phyloP scores from a whole-genome alignment of 2,113 vertebrate species.

The Psophia crepitans region DNA sequence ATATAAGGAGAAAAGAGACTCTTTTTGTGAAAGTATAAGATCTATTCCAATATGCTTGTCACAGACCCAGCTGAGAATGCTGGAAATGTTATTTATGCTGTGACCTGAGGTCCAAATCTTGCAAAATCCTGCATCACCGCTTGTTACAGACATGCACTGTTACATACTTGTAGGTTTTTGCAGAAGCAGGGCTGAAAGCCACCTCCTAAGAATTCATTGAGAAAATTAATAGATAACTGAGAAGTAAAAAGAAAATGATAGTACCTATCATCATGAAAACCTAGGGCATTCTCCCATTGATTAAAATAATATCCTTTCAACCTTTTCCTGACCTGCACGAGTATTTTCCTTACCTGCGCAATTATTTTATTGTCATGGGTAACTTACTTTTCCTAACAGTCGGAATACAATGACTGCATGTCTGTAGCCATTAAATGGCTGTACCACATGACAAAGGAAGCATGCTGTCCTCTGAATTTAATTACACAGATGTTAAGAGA shows the following conservation, averaged over 20 bases:
- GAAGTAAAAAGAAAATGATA: not conserved
- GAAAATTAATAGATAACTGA: not conserved
- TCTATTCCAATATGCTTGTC: not conserved
- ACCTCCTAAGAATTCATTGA: not conserved
- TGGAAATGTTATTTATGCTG: not conserved
- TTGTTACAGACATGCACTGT: not conserved
- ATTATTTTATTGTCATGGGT: not conserved
- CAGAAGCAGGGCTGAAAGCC: not conserved
- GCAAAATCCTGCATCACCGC: not conserved
- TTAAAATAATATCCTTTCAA: not conserved
- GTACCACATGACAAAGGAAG: not conserved
- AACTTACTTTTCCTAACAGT: not conserved
- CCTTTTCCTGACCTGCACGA: not conserved
- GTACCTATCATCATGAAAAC: not conserved
- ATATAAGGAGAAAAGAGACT: not conserved
- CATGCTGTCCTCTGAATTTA: not conserved
- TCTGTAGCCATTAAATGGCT: not conserved
- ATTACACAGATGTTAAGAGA: not conserved
- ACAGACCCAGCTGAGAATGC: not conserved
- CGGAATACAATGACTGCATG: not conserved
- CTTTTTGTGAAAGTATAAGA: not conserved
- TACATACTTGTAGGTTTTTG: not conserved
- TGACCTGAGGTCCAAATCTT: not conserved
- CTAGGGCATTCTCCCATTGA: not conserved
- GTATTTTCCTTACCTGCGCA: not conserved